Percentiles rank a stretch among this genome's conserved stretches.
Conservation (phyloP, 2,113 vertebrate species). For the Lagopus muta region DNA sequence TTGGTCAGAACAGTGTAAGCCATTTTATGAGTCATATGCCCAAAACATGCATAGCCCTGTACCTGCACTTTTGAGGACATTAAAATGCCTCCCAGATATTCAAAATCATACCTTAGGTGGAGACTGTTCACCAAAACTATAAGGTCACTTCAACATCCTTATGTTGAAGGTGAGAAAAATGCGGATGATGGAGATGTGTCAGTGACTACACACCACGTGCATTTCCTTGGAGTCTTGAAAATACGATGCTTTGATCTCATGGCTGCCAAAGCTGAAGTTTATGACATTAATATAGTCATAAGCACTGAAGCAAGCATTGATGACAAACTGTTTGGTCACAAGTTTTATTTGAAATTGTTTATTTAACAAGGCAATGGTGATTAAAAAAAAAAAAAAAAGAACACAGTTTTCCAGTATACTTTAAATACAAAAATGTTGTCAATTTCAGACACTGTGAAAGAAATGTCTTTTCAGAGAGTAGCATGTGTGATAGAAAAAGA, state of each 20-base stretch:
- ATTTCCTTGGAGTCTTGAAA: background rate
- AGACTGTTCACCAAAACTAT: background rate
- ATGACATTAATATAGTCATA: background rate
- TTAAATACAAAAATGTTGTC: background rate
- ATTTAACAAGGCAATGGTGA: background rate
- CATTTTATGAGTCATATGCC: background rate
- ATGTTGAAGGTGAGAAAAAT: background rate
- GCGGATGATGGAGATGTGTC: background rate
- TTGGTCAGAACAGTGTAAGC: background rate
- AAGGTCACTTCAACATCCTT: background rate
- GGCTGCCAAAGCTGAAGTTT: background rate
- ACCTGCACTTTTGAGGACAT: background rate
- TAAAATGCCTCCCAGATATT: background rate
- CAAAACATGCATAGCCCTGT: background rate
- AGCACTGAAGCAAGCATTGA: background rate
- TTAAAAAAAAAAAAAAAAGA: background rate
- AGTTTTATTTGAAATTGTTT: background rate
- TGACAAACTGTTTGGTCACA: background rate
- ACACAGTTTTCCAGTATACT: background rate
- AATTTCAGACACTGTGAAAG: background rate
- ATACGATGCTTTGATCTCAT: background rate
- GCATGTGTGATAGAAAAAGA: rapidly evolving
- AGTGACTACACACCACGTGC: rapidly evolving
- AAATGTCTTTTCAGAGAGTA: background rate
- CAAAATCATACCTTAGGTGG: background rate